Evolutionary conservation across 1,140 invertebrate species (phyloP), one percentile per base, ranked within the genome.

Genomic region (Drosophila pseudoananassae): DNA sequence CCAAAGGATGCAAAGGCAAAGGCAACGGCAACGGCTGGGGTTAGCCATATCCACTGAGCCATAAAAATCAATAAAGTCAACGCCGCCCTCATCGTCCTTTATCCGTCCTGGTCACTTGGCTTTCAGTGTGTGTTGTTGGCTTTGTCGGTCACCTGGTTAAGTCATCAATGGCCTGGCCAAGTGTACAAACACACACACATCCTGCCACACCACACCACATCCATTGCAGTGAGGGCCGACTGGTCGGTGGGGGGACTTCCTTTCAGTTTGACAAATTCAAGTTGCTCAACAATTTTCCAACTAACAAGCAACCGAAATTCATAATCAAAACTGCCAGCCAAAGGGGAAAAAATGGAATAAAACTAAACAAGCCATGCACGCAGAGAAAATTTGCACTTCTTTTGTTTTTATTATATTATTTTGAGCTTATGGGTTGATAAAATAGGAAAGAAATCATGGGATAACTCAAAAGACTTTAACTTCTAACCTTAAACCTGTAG

Each of bases 61-160:
- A 82, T 82, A 78, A 85, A 85, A 85, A 85, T 85, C 82, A 85
- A 85, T 85, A 85, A 82, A 82, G 65, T 78, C 61, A 78, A 68
- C 77, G 53, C 56, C 2, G 23, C 15, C 17, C 20, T 4, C 8
- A 45, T 9, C 40, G 14, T 12, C 29, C 29, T 14, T 31, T 40
- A 14, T 45, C n/a, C 25, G 3, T 5, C 9, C 14, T 31, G 31
- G 31, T 31, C 31, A 31, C 17, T 27, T 27, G 25, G 25, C 25
- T 1, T 4, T 45, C 33, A 33, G 33, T 76, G 47, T 76, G 56
- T 38, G 20, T 3, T 20, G 20, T 20, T 69, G 75, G 68, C 69
- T 74, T 73, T 78, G 75, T 78, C 43, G 76, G 76, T 78, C 76
- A 78, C 76, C 69, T 78, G 59, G 51, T 70, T 61, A 79, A 63